Base-by-base conservation (phyloP, 2,888 invertebrate genomes). In the Orthosia gothica region DNA sequence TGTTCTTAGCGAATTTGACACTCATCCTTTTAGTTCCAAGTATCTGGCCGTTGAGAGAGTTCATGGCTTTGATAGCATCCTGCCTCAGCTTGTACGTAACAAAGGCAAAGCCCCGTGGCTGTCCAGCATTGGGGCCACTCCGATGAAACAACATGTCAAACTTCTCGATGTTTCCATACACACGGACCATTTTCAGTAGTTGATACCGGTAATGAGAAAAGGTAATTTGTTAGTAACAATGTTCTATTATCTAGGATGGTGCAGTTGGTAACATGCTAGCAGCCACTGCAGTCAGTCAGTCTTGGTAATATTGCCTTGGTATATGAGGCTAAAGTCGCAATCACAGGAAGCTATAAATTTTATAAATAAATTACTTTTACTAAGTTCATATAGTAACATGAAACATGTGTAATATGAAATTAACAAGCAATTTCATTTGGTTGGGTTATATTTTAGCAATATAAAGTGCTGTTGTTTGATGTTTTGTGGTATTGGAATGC, bases 121-220 rank as follows among this genome's bases (percentile, higher is more conserved):
- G 98, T 68, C 99, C 99, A 86, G 98, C 97, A 86, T 98, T 97
- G 55, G 99, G 99, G 86, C 99, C 99, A 85, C 98, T 98, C 86
- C 99, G 99, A 95, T 99, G 99, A 94, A 99, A 99, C 87, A 99
- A 97, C 96, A 99, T 98, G 96, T 99, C 99, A 96, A 99, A 99
- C 97, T 99, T 99, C 97, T 99, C 98, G 92, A 99, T 98, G 92
- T 97, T 97, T 94, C 99, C 99, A 97, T 98, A 98, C 97, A 98
- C 98, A 97, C 99, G 99, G 97, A 99, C 97, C 97, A 99, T 97
- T 98, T 99, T 99, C 97, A 99, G 97, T 97, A 99, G 98, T 97
- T 99, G 98, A 98, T 98, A 99, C 99, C 99, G 97, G 98, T 98
- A 98, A 97, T 97, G 91, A 96, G 94, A 94, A 94, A 91, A 88